Evolutionary conservation across 2,888 invertebrate species (phyloP), one percentile per base, ranked within the genome.

Genomic region (Plebejus argus): DNA sequence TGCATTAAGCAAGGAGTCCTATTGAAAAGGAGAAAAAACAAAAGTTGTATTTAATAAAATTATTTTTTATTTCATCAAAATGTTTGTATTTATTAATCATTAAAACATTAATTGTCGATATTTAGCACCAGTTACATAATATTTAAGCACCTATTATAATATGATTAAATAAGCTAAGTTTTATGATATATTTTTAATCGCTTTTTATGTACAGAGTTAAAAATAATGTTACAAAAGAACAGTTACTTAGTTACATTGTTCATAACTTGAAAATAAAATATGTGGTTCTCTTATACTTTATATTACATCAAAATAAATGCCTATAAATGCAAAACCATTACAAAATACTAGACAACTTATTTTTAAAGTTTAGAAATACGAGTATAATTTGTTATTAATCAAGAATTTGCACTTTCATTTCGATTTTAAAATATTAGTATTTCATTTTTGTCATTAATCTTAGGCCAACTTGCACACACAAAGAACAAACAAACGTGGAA

Each of bases 91-190:
- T 4, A 49, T 53, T 61, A 61, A 23, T 61, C 8, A 20, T 20
- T 58, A 58, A 61, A 61, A 61, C 61, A 61, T 61, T 58, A 58
- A 58, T 58, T 61, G 61, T 23, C 61, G 61, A 61, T 20, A 61
- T 23, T 61, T 61, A 61, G 61, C 61, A 61, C 61, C 61, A 61
- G 23, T 61, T 61, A 20, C 56, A 61, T 23, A 39, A 45, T 12
- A 61, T 61, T 61, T 61, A 61, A 61, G 61, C 61, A 61, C 61
- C 61, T 23, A 61, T 61, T 61, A 23, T 23, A 61, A 61, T 61
- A 61, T 20, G 3, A 23, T 23, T 23, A 10, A 61, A 61, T 61
- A 20, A 58, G 20, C 23, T 61, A 61, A 23, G 61, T 23, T 61
- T 58, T 53, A 18, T 53, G 53, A 53, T 53, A 53, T 53, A 53